phyloP scores from a whole-genome alignment of 2,888 invertebrate species.

The Geotrupes spiniger region DNA sequence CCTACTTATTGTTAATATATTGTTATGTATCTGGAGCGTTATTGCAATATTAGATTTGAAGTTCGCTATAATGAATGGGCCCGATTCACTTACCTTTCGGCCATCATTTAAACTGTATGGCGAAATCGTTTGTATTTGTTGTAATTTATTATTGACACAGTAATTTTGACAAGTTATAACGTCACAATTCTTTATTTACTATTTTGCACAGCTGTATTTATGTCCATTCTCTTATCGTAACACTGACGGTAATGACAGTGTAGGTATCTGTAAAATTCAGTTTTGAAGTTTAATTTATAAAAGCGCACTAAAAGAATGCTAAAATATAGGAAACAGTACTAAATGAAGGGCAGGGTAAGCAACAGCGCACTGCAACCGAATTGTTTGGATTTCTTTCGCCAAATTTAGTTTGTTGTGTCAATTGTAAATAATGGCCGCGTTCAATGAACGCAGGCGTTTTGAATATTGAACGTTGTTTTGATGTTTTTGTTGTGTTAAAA shows the following conservation, averaged over 20 bases:
- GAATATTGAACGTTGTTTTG: no score
- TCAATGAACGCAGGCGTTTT: no score
- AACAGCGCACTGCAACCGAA: no score
- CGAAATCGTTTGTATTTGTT: conserved; percentile 3
- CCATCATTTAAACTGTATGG: conserved; percentile 24
- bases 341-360: no score
- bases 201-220: conserved; percentile 19
- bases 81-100: conserved; percentile 32
- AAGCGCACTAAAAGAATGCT: no score
- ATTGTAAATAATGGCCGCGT: no score
- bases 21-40: conserved; percentile 12
- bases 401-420: no score
- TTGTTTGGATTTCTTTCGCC: no score
- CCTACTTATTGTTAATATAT: neutral
- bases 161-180: conserved; percentile 28
- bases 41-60: conserved; percentile 8
- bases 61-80: conserved; percentile 5
- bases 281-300: no score
- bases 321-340: no score
- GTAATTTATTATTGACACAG: conserved; percentile 23
- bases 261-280: neutral
- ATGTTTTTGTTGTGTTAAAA: no score
- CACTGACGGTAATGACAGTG: neutral
- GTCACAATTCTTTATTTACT: conserved; percentile 30
- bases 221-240: neutral